Evolutionary conservation across 1,140 invertebrate genomes (phyloP).

Genomic region (Magallana ariakensis): DNA sequence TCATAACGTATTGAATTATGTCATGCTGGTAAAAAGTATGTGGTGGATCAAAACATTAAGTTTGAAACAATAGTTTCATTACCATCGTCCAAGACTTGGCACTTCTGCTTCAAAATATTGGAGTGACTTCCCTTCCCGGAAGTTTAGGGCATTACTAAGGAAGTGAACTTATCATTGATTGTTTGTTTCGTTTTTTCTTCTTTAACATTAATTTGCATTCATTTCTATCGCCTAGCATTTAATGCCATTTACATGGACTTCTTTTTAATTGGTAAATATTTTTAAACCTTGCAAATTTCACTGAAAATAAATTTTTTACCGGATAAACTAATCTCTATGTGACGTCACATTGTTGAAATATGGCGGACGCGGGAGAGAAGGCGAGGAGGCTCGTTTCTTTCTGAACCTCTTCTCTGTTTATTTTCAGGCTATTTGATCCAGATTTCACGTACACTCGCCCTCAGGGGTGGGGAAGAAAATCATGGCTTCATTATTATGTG

Average conservation of each 20-base stretch:
- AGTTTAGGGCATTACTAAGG: constrained; percentile 17
- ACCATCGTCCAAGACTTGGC: neutral
- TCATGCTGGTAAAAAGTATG: too few species aligned
- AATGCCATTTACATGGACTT: too few species aligned
- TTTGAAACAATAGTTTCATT: neutral
- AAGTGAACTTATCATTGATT: neutral
- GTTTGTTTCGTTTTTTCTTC: too few species aligned
- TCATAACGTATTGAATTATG: too few species aligned
- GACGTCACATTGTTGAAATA: constrained; percentile 71
- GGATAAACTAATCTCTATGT: constrained; percentile 61
- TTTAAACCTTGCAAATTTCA: too few species aligned
- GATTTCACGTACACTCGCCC: constrained; percentile 9
- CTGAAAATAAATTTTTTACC: too few species aligned
- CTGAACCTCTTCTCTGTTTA: neutral
- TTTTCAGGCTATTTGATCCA: constrained; percentile 19
- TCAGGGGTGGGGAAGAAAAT: constrained; percentile 40
- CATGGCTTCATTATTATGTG: constrained; percentile 71
- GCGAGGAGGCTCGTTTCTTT: constrained; percentile 10
- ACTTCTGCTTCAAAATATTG: constrained; percentile 16
- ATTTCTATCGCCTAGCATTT: too few species aligned
- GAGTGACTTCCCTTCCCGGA: constrained; percentile 20
- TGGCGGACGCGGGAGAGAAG: constrained; percentile 58
- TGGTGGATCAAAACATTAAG: neutral
- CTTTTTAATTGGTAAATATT: too few species aligned
- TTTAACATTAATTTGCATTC: too few species aligned